A percentile compares a stretch with the other conserved stretches of the same genome.
These are phyloP conservation scores for Tinamus major DNA, from an alignment of 2,797 vertebrate genomes.

Conservation along the genomic window DNA sequence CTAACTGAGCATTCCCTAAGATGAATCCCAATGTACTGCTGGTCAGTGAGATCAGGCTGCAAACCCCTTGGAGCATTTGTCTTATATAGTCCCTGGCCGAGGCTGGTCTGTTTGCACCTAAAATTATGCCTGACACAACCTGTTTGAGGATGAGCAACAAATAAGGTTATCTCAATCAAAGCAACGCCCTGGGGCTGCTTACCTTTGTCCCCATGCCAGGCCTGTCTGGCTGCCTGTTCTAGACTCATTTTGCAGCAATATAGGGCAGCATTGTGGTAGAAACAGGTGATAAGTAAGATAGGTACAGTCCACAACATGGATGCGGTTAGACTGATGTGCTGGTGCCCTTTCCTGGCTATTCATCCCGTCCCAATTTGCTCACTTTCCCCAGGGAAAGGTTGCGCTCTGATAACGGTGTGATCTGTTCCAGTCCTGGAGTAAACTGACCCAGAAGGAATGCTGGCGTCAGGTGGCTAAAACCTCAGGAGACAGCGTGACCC, in stretches of 20 bases:
- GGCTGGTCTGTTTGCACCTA: background rate
- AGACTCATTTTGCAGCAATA: background rate
- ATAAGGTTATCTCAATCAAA: constrained; percentile 24
- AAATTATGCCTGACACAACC: background rate
- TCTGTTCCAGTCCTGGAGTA: background rate
- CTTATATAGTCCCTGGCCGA: background rate
- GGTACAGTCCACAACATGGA: background rate
- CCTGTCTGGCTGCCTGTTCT: background rate
- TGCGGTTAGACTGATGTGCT: background rate
- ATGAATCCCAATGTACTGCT: rapidly evolving
- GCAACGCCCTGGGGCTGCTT: background rate
- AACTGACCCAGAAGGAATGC: background rate
- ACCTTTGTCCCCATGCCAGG: background rate
- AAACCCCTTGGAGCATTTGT: background rate
- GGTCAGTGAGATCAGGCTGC: background rate
- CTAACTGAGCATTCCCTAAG: background rate
- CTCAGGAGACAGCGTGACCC: background rate
- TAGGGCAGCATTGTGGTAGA: background rate
- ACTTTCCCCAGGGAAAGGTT: background rate
- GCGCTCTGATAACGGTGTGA: rapidly evolving
- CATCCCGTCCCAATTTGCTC: background rate
- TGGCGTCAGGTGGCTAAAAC: background rate
- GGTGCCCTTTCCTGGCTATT: background rate
- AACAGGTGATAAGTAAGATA: background rate
- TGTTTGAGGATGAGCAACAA: constrained; percentile 29